Evolutionary conservation across 2,797 vertebrate species (phyloP), one percentile per base, ranked within the genome.

Genomic region (Microctenopoma steveboyesi): DNA sequence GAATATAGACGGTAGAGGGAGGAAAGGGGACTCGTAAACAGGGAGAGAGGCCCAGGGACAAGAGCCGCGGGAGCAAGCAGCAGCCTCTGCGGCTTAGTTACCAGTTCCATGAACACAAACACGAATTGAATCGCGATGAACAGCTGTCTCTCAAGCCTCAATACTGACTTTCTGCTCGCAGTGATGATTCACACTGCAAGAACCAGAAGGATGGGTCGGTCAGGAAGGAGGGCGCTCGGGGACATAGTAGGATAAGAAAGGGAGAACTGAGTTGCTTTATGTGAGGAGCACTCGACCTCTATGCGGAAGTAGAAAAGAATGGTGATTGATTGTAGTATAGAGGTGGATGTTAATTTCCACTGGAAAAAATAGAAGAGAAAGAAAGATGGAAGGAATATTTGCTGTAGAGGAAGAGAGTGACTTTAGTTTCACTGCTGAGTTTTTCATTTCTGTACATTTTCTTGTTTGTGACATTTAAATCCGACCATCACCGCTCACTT

Each of bases 1-100:
- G 50, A 74, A 70, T 67, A 71, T 77, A 50, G 68, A 83, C 82
- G 65, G 42, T 55, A 50, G 68, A 60, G 65, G 16, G 39, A 40
- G 22, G 72, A 66, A 61, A 59, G 53, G 64, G 48, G 45, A 47
- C 45, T 40, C 10, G 9, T 18, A 30, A 55, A 57, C 4, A 56
- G 43, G 12, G 47, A 53, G 7, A 10, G 1, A 57, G 30, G 13
- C 15, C 37, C 8, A 18, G 33, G 40, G 28, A 33, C 1, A 30
- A 46, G n/a, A 13, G 60, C 22, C 27, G 3, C 64, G n/a, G 18
- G 2, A 73, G 61, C 56, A 30, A 48, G 30, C 40, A 64, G 12
- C 55, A 64, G 60, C 46, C 42, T 62, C n/a, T 16, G 5, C 0
- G 7, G 43, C 52, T 62, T 18, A 64, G 35, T 52, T 40, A 9